These are phyloP conservation scores for Lissonota sp. DNA, from an alignment of 2,888 invertebrate species.

Conservation along the genomic window DNA sequence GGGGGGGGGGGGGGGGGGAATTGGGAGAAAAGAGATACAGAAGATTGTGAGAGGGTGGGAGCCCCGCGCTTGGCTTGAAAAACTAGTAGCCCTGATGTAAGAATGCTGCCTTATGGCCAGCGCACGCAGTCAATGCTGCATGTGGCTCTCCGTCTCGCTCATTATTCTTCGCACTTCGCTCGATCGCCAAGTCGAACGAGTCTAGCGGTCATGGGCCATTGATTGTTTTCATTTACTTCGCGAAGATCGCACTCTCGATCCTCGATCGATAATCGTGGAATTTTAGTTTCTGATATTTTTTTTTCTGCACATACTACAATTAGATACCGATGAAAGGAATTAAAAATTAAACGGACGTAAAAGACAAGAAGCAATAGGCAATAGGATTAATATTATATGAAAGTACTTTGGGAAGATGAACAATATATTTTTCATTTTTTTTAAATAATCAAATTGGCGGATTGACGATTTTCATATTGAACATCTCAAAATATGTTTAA, in stretches of 20 bases:
- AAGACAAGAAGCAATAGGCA: too few species aligned
- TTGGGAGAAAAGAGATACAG: constrained; percentile 29
- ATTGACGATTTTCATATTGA: background rate
- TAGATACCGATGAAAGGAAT: too few species aligned
- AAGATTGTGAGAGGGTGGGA: constrained; percentile 53
- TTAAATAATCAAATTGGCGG: background rate
- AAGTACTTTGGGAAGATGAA: background rate
- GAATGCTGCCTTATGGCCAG: constrained; percentile 71
- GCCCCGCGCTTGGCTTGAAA: constrained; percentile 71
- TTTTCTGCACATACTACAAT: background rate
- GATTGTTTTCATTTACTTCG: constrained; percentile 58
- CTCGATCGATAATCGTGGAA: constrained; percentile 1
- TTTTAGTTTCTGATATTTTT: background rate
- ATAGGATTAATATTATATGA: too few species aligned
- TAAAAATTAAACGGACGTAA: too few species aligned
- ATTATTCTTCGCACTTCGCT: constrained; percentile 10
- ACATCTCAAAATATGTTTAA: background rate
- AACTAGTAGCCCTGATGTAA: constrained; percentile 76
- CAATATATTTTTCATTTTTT: background rate
- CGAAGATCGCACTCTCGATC: constrained; percentile 6
- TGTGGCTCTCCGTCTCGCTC: constrained; percentile 37
- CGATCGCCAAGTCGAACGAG: constrained; percentile 4
- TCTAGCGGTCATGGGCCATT: constrained; percentile 58
- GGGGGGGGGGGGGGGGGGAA: too few species aligned
- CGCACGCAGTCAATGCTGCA: constrained; percentile 46